Base-by-base conservation (phyloP, 1,140 invertebrate species). In the Megalonaias nervosa region DNA sequence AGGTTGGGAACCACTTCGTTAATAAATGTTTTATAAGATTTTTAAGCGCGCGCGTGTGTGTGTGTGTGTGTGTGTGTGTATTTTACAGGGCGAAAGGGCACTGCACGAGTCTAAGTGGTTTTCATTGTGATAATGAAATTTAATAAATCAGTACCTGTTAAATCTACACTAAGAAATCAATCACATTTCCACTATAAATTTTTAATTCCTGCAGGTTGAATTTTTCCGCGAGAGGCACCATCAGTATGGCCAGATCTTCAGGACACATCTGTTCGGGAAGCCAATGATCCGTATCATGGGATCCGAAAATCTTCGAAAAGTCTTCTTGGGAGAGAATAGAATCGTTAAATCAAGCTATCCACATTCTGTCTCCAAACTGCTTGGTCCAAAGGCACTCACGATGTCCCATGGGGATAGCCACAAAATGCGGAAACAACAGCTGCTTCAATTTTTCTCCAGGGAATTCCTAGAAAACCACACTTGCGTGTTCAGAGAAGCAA, bases 271-370 rank as follows among this genome's bases (percentile, higher is more conserved):
- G 19, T 77, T 87, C 31, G 85, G 85, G 31, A 61, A 73, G 13
- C 84, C 84, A 14, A 82, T 81, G 12, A 81, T 88, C 26, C 77
- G 86, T 17, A 83, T 88, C 15, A 78, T 79, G 55, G 86, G 86
- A 14, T 71, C 81, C 12, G 67, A 81, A 31, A 86, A 88, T 71
- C 68, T 86, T 16, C 76, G 80, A 12, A 86, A 79, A 73, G 81
- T 88, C 11, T 66, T 88, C 55, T 31, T 79, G n/a, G 81, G 79
- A n/a, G 86, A 88, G 74, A 78, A 86, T 59, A 80, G 73, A 15
- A 67, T 86, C 26, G 85, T 88, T 11, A 83, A 81, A 19, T 80
- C 81, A 11, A 75, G 68, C 75, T 88, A 86, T 81, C 85, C 86
- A 1, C 67, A 67, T 14, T 83, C 82, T 59, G 82, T 84, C 14